These are phyloP conservation scores for Pogonus chalceus DNA, from an alignment of 1,140 invertebrate genomes.

Conservation along the genomic window DNA sequence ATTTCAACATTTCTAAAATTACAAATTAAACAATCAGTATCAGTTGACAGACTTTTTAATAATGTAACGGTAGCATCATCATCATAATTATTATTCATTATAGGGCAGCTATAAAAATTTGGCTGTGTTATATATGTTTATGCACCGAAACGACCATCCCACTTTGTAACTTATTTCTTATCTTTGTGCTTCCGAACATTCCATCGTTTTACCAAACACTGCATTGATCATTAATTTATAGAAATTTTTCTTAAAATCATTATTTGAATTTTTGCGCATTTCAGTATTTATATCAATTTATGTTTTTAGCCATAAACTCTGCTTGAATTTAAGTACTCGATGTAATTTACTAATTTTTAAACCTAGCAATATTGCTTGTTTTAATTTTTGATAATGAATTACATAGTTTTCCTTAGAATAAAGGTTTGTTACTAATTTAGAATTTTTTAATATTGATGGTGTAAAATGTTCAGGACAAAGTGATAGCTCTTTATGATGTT, in stretches of 20 bases:
- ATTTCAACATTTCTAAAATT: too few species aligned
- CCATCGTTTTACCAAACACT: slow-evolving; percentile 36
- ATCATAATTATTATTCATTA: too few species aligned
- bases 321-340: slow-evolving; percentile 32
- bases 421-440: slow-evolving; percentile 28
- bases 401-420: slow-evolving; percentile 29
- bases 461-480: slow-evolving; percentile 28
- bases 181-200: slow-evolving; percentile 29
- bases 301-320: slow-evolving; percentile 29
- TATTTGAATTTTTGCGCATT: slow-evolving; percentile 17
- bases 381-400: slow-evolving; percentile 33
- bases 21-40: too few species aligned
- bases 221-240: slow-evolving; percentile 36
- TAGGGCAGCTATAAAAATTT: slow-evolving; percentile 26
- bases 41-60: slow-evolving; percentile 18
- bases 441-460: slow-evolving; percentile 12
- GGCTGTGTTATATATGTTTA: slow-evolving; percentile 22
- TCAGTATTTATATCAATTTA: slow-evolving; percentile 34
- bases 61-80: slow-evolving; percentile 22
- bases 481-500: slow-evolving; percentile 34
- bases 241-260: slow-evolving; percentile 35
- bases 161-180: slow-evolving; percentile 23
- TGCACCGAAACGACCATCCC: slow-evolving; percentile 15
- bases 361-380: slow-evolving; percentile 29
- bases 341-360: slow-evolving; percentile 33